These are phyloP conservation scores for Heteronetta atricapilla DNA, from an alignment of 2,113 vertebrate species.

Conservation along the genomic window DNA sequence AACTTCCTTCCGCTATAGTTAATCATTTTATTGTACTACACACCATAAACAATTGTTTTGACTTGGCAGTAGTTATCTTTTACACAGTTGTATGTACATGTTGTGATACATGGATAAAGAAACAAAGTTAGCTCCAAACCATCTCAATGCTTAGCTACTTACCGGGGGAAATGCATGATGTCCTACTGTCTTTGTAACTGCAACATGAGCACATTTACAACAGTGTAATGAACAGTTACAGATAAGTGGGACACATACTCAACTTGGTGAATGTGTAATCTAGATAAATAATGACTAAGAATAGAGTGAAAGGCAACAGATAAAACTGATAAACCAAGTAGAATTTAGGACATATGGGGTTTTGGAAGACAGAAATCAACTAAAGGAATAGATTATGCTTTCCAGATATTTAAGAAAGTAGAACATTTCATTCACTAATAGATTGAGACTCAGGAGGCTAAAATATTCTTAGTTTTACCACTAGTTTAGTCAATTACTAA, in stretches of 20 bases:
- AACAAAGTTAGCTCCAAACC: not conserved
- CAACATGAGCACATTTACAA: not conserved
- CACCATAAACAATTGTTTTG: not conserved
- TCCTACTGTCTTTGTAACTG: not conserved
- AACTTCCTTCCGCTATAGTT: not conserved
- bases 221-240: not conserved
- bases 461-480: not conserved
- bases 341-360: not conserved
- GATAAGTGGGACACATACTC: not conserved
- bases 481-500: not conserved
- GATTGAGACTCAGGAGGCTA: not conserved
- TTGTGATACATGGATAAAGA: not conserved
- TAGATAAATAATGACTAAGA: not conserved
- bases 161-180: not conserved
- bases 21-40: not conserved
- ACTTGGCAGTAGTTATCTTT: not conserved
- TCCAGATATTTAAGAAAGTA: not conserved
- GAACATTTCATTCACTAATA: not conserved
- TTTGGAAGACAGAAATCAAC: not conserved
- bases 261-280: not conserved
- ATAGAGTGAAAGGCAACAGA: not conserved
- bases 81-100: not conserved
- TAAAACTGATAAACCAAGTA: not conserved
- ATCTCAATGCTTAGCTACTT: not conserved
- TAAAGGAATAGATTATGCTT: not conserved